These are phyloP conservation scores for Girardia tigrina DNA, from an alignment of 2,888 invertebrate genomes.

Conservation along the genomic window DNA sequence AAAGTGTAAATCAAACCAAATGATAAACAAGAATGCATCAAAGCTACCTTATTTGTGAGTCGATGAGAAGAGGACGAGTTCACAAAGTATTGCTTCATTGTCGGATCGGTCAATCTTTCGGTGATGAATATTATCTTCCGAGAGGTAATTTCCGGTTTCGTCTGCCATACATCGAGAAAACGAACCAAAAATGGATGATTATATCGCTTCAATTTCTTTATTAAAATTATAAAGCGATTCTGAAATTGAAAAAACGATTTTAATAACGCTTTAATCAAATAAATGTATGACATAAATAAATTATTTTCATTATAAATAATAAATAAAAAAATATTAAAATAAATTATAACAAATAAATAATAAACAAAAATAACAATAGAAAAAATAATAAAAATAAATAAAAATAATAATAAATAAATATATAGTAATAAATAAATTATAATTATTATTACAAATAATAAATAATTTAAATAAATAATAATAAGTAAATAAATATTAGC, in stretches of 20 bases:
- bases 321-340: no score
- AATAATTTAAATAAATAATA: not conserved
- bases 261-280: no score
- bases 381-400: not conserved
- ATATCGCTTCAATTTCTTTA: slow-evolving; percentile 36
- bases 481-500: not conserved
- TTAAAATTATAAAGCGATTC: slow-evolving; percentile 34
- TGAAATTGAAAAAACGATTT: no score
- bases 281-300: no score
- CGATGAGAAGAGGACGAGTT: slow-evolving; percentile 30
- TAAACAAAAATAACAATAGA: not conserved
- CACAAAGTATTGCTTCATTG: slow-evolving; percentile 36
- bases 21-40: no score
- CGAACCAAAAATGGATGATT: slow-evolving; percentile 37
- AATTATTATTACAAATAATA: not conserved
- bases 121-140: slow-evolving; percentile 36
- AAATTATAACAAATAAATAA: no score
- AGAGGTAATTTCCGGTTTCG: slow-evolving; percentile 29
- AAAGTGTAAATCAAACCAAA: no score
- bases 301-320: no score
- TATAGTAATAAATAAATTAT: not conserved
- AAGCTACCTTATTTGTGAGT: not conserved
- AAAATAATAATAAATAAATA: not conserved
- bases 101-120: slow-evolving; percentile 36
- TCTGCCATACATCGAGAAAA: slow-evolving; percentile 35